Evolutionary conservation across 2,113 vertebrate genomes (phyloP).

Genomic region (Alexandromys fortis): DNA sequence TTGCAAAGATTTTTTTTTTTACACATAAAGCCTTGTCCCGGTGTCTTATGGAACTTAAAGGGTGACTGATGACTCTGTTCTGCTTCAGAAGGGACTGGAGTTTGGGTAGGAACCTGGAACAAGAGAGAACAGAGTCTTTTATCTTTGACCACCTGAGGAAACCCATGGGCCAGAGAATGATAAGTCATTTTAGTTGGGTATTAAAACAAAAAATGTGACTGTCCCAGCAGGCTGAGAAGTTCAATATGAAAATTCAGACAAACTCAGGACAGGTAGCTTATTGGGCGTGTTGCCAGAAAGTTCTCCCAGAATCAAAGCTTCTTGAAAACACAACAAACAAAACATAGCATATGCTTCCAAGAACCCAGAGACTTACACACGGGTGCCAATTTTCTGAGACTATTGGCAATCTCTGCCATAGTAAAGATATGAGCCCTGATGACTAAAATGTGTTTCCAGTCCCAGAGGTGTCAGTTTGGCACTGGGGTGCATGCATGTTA

Average conservation of each 20-base stretch:
- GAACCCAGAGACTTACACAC: neutral
- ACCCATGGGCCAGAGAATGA: neutral
- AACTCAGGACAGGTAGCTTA: neutral
- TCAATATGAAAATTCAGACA: slow-evolving; percentile 24
- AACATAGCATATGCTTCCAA: slow-evolving; percentile 24
- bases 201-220: slow-evolving; percentile 33
- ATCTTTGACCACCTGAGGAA: neutral
- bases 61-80: neutral
- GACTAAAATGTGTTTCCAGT: neutral
- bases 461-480: slow-evolving; percentile 39
- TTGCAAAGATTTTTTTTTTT: neutral
- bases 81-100: neutral
- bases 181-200: neutral
- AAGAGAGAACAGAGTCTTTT: neutral
- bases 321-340: slow-evolving; percentile 50
- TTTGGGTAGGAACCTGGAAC: neutral
- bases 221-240: slow-evolving; percentile 13
- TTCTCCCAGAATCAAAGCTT: neutral
- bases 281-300: slow-evolving; percentile 4
- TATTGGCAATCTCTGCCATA: slow-evolving; percentile 16
- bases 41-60: neutral
- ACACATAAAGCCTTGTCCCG: neutral
- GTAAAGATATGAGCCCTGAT: neutral
- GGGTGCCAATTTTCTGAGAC: neutral
- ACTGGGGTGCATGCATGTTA: neutral